Evolutionary conservation across 2,888 invertebrate genomes (phyloP).

Genomic region (Urechis unicinctus): DNA sequence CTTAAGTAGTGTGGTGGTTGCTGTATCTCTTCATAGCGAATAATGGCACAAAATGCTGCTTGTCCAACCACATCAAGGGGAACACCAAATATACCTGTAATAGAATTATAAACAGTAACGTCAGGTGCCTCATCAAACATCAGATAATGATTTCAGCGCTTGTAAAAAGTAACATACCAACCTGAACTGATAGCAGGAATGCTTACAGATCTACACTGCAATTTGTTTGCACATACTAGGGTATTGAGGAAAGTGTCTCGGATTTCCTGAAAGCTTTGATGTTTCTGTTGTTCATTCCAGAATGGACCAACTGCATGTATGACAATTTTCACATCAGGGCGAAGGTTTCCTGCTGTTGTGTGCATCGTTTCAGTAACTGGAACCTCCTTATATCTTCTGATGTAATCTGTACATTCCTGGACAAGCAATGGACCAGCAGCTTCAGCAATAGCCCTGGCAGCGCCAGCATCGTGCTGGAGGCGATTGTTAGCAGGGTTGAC

Average conservation of each 20-base stretch:
- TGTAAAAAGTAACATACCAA: background rate
- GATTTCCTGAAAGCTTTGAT: background rate
- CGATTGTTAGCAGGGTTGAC: slow-evolving; percentile 6
- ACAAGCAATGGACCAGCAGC: slow-evolving; percentile 5
- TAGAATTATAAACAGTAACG: background rate
- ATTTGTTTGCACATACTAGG: slow-evolving; percentile 2
- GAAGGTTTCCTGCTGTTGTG: slow-evolving; percentile 1
- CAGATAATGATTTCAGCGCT: background rate
- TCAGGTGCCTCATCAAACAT: background rate
- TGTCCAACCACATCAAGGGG: background rate
- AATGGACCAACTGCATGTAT: slow-evolving; percentile 4
- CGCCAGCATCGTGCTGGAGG: background rate
- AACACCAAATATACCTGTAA: slow-evolving; percentile 4
- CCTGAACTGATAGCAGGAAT: slow-evolving; percentile 10
- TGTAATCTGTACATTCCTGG: slow-evolving; percentile 3
- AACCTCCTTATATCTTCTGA: background rate
- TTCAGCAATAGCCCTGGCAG: slow-evolving; percentile 6
- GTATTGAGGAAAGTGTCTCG: slow-evolving; percentile 6
- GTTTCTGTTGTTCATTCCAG: background rate
- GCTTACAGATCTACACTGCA: background rate
- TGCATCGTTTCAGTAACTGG: background rate
- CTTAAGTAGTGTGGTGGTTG: background rate
- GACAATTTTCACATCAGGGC: slow-evolving; percentile 1
- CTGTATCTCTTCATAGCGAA: background rate
- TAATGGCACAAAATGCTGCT: background rate